Base-by-base conservation (phyloP, 2,888 invertebrate species). In the Nymphalis urticae region DNA sequence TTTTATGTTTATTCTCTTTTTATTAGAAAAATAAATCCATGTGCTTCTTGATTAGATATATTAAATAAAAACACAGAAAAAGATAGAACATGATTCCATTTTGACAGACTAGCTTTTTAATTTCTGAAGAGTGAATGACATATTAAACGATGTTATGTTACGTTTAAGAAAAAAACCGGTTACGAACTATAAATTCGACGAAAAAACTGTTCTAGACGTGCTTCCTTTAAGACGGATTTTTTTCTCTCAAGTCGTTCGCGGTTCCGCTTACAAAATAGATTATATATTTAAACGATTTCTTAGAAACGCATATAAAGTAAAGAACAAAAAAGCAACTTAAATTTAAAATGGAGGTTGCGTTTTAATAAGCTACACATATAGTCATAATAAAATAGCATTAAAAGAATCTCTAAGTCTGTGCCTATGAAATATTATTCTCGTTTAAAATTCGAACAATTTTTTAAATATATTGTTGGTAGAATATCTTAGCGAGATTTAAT, bases 121-220 rank as follows among this genome's bases (percentile, higher is more conserved):
- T 64, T 48, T 64, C 48, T 64, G 36, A 65, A 24, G 16, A 24
- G 59, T 42, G 51, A 53, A 65, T 51, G 65, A 69, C 53, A 69
- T 54, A 62, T 59, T 48, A 63, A 51, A 61, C 63, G 53, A 63
- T 63, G 54, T 69, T 47, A 54, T 56, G 60, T 66, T 62, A 61
- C 69, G 58, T 60, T 69, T 60, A 66, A 63, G 51, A 51, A 69
- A 63, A n/a, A 69, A 64, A 59, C 59, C 59, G 53, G 60, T 60
- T 60, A 2, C 13, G 8, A 56, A 36, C 32, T 56, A 56, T 56
- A 48, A 48, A 42, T 60, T 70, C 62, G 59, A 56, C 61, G 56
- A 62, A 67, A 66, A 68, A 66, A 66, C 62, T 51, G 56, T 60
- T 62, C 62, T 60, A 66, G 60, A 70, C 60, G 62, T 66, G 69